Evolutionary conservation across 2,113 vertebrate genomes (phyloP).

Genomic region (Sapajus apella): DNA sequence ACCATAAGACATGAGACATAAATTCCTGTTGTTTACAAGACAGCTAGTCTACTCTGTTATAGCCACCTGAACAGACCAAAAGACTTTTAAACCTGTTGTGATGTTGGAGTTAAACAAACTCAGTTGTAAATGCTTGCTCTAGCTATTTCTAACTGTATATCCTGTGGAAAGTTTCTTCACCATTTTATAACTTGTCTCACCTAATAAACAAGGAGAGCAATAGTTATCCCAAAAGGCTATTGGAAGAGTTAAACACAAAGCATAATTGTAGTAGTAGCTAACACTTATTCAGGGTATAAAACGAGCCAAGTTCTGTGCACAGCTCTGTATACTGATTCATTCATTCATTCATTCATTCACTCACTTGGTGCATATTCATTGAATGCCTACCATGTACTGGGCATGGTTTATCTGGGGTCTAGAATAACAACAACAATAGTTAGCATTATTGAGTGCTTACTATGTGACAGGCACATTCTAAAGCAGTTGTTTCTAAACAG

Average conservation of each 20-base stretch:
- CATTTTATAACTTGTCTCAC: conserved; percentile 23
- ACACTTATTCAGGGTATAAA: not conserved
- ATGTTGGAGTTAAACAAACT: not conserved
- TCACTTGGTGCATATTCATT: not conserved
- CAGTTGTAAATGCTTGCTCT: not conserved
- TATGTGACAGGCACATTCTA: not conserved
- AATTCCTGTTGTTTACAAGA: not conserved
- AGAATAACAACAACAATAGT: not conserved
- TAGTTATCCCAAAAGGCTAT: conserved; percentile 14
- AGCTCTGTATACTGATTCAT: not conserved
- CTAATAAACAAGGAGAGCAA: conserved; percentile 9
- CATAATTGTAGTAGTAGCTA: conserved; percentile 13
- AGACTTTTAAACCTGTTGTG: not conserved
- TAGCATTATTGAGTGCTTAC: not conserved
- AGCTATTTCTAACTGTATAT: not conserved
- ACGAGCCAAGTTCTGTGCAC: not conserved
- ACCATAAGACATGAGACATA: not conserved
- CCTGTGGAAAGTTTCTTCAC: not conserved
- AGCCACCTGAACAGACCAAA: not conserved
- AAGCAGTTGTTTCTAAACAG: not conserved
- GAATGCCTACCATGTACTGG: not conserved
- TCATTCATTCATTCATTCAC: not conserved
- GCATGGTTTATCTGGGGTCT: not conserved
- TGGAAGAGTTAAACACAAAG: conserved; percentile 36
- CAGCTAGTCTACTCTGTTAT: not conserved